Base-by-base conservation (phyloP, 2,113 vertebrate genomes). In the Podarcis raffonei region DNA sequence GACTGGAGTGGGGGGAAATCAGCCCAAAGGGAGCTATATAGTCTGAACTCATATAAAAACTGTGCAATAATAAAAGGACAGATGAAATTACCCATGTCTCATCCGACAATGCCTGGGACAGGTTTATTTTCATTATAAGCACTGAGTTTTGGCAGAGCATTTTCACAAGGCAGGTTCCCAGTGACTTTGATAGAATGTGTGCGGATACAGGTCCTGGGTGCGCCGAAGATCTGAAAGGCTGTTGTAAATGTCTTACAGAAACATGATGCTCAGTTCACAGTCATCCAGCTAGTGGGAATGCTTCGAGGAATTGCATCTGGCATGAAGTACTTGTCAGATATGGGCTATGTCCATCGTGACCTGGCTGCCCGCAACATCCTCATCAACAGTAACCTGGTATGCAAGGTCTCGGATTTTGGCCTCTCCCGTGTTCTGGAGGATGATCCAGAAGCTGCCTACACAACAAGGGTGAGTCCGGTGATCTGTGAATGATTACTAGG, bases 351-450 rank as follows among this genome's bases (percentile, higher is more conserved):
- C 71, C 98, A 98, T 92, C 97, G 98, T 68, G 98, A 98, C 88
- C 92, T 98, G 1, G 97, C 97, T 75, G 97, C 97, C 30, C 96
- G 99, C 3, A 99, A 99, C 96, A 98, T 99, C 93, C 96, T 99
- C 94, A 98, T 99, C 91, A 98, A 99, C 76, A 98, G 98, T 37
- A 99, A 98, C 93, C 93, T 99, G 94, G 98, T 99, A 74, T 99
- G 99, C 93, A 99, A 99, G 92, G 98, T 99, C 92, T 99, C 99
- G 0, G 98, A 99, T 94, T 99, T 99, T 93, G 98, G 98, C 25
- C 98, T 99, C 92, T 99, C 99, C 59, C 97, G 99, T 85, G 97
- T 99, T 5, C 96, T 99, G 66, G 98, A 99, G 89, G 99, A 99
- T 88, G 97, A 98, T 83, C 97, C 97, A 32, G 97, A 98, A 94